Evolutionary conservation across 1,140 invertebrate genomes (phyloP).

Genomic region (Drosophila navojoa): DNA sequence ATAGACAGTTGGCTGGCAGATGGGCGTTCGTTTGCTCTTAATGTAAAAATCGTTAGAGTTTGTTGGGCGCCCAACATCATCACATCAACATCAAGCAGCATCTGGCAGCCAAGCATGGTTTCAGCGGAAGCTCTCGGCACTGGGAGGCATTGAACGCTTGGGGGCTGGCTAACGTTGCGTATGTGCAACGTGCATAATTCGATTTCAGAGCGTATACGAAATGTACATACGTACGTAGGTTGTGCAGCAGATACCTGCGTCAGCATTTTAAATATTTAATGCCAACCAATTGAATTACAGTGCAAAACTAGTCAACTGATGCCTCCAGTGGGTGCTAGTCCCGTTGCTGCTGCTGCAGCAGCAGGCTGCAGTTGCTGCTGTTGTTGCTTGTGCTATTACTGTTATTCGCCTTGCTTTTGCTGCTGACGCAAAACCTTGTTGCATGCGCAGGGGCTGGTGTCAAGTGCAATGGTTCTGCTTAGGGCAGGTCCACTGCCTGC

Average conservation of each 20-base stretch:
- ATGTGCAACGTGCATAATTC: constrained; percentile 73
- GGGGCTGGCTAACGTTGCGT: constrained; percentile 39
- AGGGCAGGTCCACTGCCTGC: constrained; percentile 42
- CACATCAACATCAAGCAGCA: constrained; percentile 35
- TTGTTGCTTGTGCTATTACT: too few relatives aligned
- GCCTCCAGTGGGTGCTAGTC: constrained; percentile 22
- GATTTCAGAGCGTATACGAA: constrained; percentile 55
- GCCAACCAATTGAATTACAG: constrained; percentile 74
- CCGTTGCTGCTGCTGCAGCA: not conserved
- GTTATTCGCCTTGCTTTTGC: not conserved
- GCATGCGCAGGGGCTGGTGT: constrained; percentile 45
- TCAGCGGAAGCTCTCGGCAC: constrained; percentile 47
- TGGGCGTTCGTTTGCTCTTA: constrained; percentile 39
- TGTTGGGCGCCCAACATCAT: constrained; percentile 37
- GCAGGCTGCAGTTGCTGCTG: not conserved
- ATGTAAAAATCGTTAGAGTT: constrained; percentile 79
- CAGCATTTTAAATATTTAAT: constrained; percentile 75
- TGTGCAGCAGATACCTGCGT: constrained; percentile 47
- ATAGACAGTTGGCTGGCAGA: constrained; percentile 60
- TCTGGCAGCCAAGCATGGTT: constrained; percentile 39
- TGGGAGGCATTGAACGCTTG: constrained; percentile 24
- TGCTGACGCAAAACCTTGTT: constrained; percentile 34
- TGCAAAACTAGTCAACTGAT: constrained; percentile 18
- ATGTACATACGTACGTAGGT: constrained; percentile 3
- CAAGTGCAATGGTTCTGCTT: constrained; percentile 56